phyloP scores from a whole-genome alignment of 2,888 invertebrate species.

The Synanthedon tipuliformis region DNA sequence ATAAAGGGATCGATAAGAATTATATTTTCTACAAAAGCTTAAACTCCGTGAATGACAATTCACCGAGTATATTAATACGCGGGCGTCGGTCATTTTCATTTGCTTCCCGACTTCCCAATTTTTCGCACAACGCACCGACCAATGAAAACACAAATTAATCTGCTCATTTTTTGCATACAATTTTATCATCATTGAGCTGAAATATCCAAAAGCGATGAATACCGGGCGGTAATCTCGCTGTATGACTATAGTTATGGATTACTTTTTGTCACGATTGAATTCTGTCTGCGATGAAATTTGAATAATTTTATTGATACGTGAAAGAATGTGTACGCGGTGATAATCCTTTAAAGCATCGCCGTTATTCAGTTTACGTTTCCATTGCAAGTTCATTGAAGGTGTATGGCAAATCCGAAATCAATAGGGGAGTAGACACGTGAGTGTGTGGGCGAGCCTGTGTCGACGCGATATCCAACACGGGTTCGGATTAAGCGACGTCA shows the following conservation, averaged over 20 bases:
- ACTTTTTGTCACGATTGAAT: constrained; percentile 50
- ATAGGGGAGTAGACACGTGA: constrained; percentile 45
- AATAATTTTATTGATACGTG: not conserved
- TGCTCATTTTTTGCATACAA: constrained; percentile 67
- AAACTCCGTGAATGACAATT: constrained; percentile 39
- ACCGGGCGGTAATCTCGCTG: constrained; percentile 52
- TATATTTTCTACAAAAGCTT: not conserved
- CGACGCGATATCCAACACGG: constrained; percentile 75
- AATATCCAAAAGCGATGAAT: constrained; percentile 56
- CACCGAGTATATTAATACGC: constrained; percentile 43
- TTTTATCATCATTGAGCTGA: constrained; percentile 61
- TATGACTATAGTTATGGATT: constrained; percentile 57
- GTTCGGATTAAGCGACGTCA: constrained; percentile 74
- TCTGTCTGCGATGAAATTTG: constrained; percentile 38
- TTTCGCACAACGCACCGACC: constrained; percentile 66
- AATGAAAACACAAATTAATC: constrained; percentile 69
- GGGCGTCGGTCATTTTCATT: constrained; percentile 60
- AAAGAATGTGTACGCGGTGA: not conserved
- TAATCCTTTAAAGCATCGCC: not conserved
- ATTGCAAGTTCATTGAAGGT: constrained; percentile 27
- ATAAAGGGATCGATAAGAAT: no score
- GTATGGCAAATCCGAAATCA: constrained; percentile 48
- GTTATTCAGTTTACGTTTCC: not conserved
- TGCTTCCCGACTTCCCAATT: constrained; percentile 56
- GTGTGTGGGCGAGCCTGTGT: constrained; percentile 58